Evolutionary conservation across 2,888 invertebrate species (phyloP).

Genomic region (Pegoplata infirma): DNA sequence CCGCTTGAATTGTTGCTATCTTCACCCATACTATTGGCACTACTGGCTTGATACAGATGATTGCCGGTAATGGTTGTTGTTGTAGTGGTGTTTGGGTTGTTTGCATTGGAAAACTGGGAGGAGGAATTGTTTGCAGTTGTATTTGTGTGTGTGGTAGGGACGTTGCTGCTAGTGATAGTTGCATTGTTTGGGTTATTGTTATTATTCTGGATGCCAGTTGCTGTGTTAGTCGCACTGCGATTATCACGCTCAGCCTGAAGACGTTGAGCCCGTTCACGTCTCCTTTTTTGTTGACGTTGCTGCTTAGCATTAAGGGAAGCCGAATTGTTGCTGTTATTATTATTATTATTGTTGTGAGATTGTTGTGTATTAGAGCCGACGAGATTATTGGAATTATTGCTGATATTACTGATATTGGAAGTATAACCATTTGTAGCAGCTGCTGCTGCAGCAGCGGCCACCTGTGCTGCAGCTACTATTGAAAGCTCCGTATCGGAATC

Average conservation of each 20-base stretch:
- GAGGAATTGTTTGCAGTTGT: conserved; percentile 62
- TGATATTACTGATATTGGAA: conserved; percentile 58
- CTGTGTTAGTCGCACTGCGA: conserved; percentile 73
- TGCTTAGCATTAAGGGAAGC: conserved; percentile 74
- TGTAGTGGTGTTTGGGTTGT: conserved; percentile 37
- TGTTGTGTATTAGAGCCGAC: conserved; percentile 20
- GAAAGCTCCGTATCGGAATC: conserved; percentile 76
- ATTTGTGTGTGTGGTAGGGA: conserved; percentile 66
- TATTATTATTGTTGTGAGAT: conserved; percentile 32
- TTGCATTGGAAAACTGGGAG: conserved; percentile 43
- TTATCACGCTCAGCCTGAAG: conserved; percentile 90
- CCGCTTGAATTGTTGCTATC: conserved; percentile 77
- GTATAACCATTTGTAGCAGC: conserved; percentile 69
- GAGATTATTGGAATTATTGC: conserved; percentile 56
- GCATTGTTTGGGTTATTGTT: conserved; percentile 33
- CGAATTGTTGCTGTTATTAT: conserved; percentile 65
- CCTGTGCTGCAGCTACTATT: conserved; percentile 71
- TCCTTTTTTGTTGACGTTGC: conserved; percentile 86
- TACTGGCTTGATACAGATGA: conserved; percentile 72
- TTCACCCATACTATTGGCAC: conserved; percentile 76
- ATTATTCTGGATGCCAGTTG: conserved; percentile 63
- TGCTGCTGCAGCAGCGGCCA: conserved; percentile 65
- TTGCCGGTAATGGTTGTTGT: conserved; percentile 64
- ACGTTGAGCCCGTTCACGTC: conserved; percentile 94
- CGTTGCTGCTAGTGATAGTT: too few relatives aligned